phyloP scores from a whole-genome alignment of 2,888 invertebrate species.

The Ectemnius continuus region DNA sequence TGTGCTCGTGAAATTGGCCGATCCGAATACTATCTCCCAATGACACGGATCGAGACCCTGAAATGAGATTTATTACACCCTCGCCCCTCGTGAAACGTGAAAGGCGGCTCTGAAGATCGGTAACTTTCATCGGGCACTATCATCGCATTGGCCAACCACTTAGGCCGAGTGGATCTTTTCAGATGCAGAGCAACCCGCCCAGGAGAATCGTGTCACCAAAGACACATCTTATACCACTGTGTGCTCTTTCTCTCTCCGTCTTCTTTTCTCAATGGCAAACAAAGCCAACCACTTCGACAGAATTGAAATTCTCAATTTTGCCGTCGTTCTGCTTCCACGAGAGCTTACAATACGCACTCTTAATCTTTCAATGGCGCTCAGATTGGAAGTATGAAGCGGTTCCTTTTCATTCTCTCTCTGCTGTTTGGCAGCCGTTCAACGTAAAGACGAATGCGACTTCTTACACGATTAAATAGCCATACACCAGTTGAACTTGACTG shows the following conservation, averaged over 20 bases:
- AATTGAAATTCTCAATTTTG: slow-evolving; percentile 8
- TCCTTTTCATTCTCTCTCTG: neutral
- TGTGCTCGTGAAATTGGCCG: neutral
- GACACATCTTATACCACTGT: too few species aligned
- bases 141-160: slow-evolving; percentile 44
- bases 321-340: neutral
- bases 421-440: neutral
- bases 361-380: neutral
- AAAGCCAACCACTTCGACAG: neutral
- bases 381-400: neutral
- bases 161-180: slow-evolving; percentile 46
- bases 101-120: slow-evolving; percentile 50
- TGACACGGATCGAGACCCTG: slow-evolving; percentile 38
- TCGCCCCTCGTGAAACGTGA: slow-evolving; percentile 49
- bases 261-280: neutral
- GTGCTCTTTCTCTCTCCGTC: neutral
- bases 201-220: neutral
- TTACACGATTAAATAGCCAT: too few species aligned
- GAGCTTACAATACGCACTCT: neutral
- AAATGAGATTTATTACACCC: slow-evolving; percentile 47
- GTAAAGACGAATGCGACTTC: too few species aligned
- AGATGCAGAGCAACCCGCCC: slow-evolving; percentile 31
- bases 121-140: slow-evolving; percentile 55
- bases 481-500: too few species aligned
- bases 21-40: slow-evolving; percentile 1